These are phyloP conservation scores for Ephydatia muelleri DNA, from an alignment of 37 sponge, comb jelly and placozoan genomes.

Conservation along the genomic window DNA sequence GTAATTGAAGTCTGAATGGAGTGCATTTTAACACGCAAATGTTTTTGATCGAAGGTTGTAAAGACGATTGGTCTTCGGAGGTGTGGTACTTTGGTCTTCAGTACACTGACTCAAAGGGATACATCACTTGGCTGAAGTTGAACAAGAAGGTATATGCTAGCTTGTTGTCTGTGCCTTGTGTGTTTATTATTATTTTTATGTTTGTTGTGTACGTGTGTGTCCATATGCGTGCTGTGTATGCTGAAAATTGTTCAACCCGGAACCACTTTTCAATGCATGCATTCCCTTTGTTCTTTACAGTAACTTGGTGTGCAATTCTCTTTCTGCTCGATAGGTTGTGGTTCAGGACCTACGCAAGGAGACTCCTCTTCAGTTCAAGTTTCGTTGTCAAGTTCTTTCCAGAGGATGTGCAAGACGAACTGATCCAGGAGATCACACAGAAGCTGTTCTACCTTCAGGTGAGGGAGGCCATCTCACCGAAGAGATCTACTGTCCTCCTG, in stretches of 20 bases:
- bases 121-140: constrained; percentile 94
- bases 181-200: background rate
- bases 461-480: constrained; percentile 88
- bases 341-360: constrained; percentile 90
- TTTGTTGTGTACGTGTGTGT: constrained; percentile 1
- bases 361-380: constrained; percentile 90
- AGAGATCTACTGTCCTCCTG: constrained; percentile 93
- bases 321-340: too few species aligned
- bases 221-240: background rate
- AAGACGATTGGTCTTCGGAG: constrained; percentile 96
- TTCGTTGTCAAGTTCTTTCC: constrained; percentile 93
- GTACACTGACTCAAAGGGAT: constrained; percentile 90
- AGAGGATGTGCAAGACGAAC: constrained; percentile 93
- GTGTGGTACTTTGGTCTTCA: constrained; percentile 99
- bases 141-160: constrained; percentile 92
- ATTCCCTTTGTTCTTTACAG: too few species aligned
- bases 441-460: constrained; percentile 80
- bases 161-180: background rate
- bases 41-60: constrained; percentile 65
- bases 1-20: background rate
- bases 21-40: background rate
- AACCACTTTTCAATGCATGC: too few species aligned
- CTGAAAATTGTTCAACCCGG: too few species aligned
- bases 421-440: constrained; percentile 97
- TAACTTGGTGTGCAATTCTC: too few species aligned